A percentile compares a stretch with the other conserved stretches of the same genome.
Conservation (phyloP, 2,113 vertebrate genomes). For the Dinomys branickii region DNA sequence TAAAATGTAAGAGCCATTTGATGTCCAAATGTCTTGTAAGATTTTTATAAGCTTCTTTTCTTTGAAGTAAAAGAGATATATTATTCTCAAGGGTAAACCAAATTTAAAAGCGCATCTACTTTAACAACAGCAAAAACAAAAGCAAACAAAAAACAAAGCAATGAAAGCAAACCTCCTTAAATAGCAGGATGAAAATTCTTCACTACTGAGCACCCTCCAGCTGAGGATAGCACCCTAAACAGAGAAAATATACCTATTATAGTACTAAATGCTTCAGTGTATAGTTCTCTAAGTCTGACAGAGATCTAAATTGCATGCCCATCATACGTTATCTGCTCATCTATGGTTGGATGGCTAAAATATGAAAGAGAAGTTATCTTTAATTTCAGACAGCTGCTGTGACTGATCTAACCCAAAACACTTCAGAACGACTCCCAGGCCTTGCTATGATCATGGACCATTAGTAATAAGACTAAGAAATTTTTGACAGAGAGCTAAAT, state of each 20-base stretch:
- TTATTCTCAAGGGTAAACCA: conserved; percentile 23
- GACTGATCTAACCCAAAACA: neutral
- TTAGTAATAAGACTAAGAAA: neutral
- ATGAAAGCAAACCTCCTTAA: neutral
- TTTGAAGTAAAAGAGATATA: conserved; percentile 47
- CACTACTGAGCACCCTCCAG: neutral
- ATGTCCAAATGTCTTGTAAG: conserved; percentile 46
- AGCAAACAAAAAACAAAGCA: conserved; percentile 9
- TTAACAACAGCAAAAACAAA: neutral
- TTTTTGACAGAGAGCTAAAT: neutral
- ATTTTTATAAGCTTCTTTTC: conserved; percentile 47
- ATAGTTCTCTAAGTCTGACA: neutral
- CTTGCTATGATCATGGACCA: neutral
- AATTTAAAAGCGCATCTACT: conserved; percentile 32
- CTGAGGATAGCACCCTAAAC: neutral
- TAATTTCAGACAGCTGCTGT: neutral
- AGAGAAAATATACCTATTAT: neutral
- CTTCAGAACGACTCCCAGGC: neutral
- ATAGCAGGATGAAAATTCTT: neutral
- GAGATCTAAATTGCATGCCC: neutral
- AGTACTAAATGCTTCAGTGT: neutral
- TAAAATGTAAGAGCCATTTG: conserved; percentile 39
- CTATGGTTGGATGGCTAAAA: neutral
- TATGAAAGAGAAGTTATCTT: neutral
- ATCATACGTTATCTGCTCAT: neutral